Evolutionary conservation across 2,888 invertebrate genomes (phyloP).

Genomic region (Mayetiola destructor): DNA sequence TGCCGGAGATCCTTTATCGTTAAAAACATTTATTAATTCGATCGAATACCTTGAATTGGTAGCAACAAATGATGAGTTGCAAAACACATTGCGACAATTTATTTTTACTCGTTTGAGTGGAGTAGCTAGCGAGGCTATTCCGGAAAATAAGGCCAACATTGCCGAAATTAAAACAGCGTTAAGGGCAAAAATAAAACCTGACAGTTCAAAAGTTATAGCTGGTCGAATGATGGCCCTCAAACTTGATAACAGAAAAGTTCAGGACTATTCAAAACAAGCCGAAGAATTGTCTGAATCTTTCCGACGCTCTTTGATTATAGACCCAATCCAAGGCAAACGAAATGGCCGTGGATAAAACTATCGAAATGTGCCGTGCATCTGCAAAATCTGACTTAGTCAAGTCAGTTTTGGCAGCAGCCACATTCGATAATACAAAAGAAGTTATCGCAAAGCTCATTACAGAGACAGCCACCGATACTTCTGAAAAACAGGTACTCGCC

Average conservation of each 20-base stretch:
- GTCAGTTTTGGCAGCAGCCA: background rate
- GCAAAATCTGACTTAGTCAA: background rate
- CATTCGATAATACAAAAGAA: background rate
- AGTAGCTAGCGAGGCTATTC: background rate
- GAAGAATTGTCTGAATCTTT: constrained; percentile 1
- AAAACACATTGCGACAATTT: background rate
- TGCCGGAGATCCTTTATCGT: background rate
- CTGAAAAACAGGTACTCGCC: background rate
- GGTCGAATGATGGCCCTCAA: background rate
- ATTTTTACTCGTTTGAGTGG: background rate
- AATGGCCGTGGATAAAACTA: background rate
- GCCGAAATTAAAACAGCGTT: background rate
- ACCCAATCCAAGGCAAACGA: background rate
- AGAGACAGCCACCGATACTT: background rate
- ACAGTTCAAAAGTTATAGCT: background rate
- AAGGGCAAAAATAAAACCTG: background rate
- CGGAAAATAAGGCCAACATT: background rate
- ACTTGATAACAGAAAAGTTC: background rate
- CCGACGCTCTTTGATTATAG: background rate
- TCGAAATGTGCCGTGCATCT: background rate
- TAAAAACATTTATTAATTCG: background rate
- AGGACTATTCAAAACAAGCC: background rate
- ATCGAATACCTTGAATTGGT: background rate
- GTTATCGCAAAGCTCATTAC: background rate
- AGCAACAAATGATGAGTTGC: too few relatives aligned